Base-by-base conservation (phyloP, 2,888 invertebrate genomes). In the Hirtodrosophila duncani region DNA sequence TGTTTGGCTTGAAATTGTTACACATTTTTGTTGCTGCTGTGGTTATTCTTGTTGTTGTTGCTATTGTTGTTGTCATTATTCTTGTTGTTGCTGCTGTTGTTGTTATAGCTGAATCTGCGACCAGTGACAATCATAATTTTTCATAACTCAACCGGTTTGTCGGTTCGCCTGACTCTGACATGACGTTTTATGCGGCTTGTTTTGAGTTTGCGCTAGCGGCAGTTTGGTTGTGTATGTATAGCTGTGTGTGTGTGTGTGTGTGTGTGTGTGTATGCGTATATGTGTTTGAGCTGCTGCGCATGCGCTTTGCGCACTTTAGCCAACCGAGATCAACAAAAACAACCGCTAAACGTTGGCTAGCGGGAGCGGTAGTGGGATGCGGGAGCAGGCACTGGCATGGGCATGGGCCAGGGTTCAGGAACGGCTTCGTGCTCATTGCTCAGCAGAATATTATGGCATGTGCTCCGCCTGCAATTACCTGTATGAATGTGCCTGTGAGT, bases 361-460 rank as follows among this genome's bases (percentile, higher is more conserved):
- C 38, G 24, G 30, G 11, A 37, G 20, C 42, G 44, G 11, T 9
- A 20, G 18, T 8, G 38, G 23, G 9, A 24, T 23, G 29, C 30
- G 43, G 56, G 36, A 29, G 49, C 9, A 29, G 21, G 41, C n/a
- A n/a, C n/a, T n/a, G n/a, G n/a, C n/a, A n/a, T n/a, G 33, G 13
- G 6, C 14, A 7, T 11, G 29, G 29, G 29, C 33, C 24, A 56
- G 41, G 56, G 44, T 42, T 51, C 36, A 27, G 46, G 23, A 41
- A 34, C 53, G 50, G 50, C 50, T 46, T 71, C 56, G 69, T 67
- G 72, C 72, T 72, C 70, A 69, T 79, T 75, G 80, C 75, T 79
- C 72, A 79, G 72, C 79, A 75, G 80, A 77, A 81, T 81, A 68
- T 77, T 77, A 82, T 79, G 80, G 80, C 75, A 81, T 81, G 75